These are phyloP conservation scores for Acrobasis consociella DNA, from an alignment of 2,888 invertebrate species.

Conservation along the genomic window DNA sequence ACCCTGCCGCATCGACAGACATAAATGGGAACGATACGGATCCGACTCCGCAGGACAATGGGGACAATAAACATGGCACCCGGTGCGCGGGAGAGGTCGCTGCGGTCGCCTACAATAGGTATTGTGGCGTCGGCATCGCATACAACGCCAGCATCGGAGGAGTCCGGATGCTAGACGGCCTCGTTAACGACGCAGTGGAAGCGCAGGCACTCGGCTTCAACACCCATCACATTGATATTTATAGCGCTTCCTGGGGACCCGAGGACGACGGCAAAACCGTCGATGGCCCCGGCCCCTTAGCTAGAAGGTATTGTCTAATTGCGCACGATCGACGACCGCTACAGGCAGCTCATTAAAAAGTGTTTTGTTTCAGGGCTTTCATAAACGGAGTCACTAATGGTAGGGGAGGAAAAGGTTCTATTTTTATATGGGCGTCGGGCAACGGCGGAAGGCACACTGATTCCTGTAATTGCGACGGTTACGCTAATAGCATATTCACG, in stretches of 20 bases:
- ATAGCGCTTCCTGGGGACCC: constrained; percentile 98
- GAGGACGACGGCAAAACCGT: constrained; percentile 98
- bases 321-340: constrained; percentile 46
- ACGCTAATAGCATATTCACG: constrained; percentile 99
- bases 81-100: constrained; percentile 99
- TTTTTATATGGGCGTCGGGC: constrained; percentile 99
- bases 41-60: constrained; percentile 98
- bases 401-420: constrained; percentile 95
- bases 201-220: constrained; percentile 96
- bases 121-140: constrained; percentile 98
- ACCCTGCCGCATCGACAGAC: constrained; percentile 96
- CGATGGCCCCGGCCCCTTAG: constrained; percentile 96
- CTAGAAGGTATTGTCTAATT: constrained; percentile 82
- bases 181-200: constrained; percentile 97
- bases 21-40: constrained; percentile 98
- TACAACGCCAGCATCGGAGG: constrained; percentile 98
- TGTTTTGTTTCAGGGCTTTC: constrained; percentile 87
- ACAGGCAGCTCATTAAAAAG: constrained; percentile 64
- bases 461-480: constrained; percentile 99
- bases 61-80: constrained; percentile 99
- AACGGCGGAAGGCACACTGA: constrained; percentile 97
- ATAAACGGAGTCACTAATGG: constrained; percentile 97
- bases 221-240: constrained; percentile 97
- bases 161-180: constrained; percentile 98
- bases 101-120: constrained; percentile 96